Evolutionary conservation across 2,797 vertebrate species (phyloP).

Genomic region (Phoxinus dragarum): DNA sequence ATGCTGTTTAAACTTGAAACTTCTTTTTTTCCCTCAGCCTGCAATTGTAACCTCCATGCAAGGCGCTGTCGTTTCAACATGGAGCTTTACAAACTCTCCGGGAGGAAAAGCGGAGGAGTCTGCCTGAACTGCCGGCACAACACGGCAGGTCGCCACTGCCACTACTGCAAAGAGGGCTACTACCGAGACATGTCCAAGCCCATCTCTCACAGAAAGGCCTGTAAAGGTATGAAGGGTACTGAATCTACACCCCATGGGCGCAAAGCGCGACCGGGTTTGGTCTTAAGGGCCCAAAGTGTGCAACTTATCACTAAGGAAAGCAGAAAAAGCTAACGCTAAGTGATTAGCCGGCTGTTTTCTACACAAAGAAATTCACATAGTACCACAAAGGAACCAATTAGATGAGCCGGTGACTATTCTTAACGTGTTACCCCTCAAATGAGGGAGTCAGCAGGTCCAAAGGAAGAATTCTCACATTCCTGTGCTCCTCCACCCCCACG

Average conservation of each 20-base stretch:
- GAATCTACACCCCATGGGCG: not conserved
- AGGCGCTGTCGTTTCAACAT: slow-evolving; percentile 96
- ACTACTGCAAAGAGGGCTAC: slow-evolving; percentile 98
- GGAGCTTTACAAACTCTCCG: slow-evolving; percentile 95
- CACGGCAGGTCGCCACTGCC: slow-evolving; percentile 93
- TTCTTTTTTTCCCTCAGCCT: slow-evolving; percentile 77
- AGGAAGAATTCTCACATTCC: slow-evolving; percentile 65
- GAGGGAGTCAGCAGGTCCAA: slow-evolving; percentile 15
- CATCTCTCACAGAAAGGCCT: slow-evolving; percentile 94
- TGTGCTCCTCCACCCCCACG: slow-evolving; percentile 62
- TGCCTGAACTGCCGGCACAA: slow-evolving; percentile 97
- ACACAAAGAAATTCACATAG: slow-evolving; percentile 10
- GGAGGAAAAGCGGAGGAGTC: slow-evolving; percentile 93
- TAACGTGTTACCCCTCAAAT: slow-evolving; percentile 28
- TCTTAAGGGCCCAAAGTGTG: slow-evolving; percentile 6
- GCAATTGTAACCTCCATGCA: slow-evolving; percentile 95
- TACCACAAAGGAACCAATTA: slow-evolving; percentile 28
- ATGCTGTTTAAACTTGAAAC: not conserved
- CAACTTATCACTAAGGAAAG: not conserved
- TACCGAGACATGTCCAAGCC: slow-evolving; percentile 94
- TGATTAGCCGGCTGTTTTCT: slow-evolving; percentile 1
- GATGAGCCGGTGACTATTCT: slow-evolving; percentile 11
- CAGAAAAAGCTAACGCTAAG: not conserved
- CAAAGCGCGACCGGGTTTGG: not conserved
- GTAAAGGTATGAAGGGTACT: slow-evolving; percentile 83